These are phyloP conservation scores for Lagodon rhomboides DNA, from an alignment of 2,797 vertebrate species.

Conservation along the genomic window DNA sequence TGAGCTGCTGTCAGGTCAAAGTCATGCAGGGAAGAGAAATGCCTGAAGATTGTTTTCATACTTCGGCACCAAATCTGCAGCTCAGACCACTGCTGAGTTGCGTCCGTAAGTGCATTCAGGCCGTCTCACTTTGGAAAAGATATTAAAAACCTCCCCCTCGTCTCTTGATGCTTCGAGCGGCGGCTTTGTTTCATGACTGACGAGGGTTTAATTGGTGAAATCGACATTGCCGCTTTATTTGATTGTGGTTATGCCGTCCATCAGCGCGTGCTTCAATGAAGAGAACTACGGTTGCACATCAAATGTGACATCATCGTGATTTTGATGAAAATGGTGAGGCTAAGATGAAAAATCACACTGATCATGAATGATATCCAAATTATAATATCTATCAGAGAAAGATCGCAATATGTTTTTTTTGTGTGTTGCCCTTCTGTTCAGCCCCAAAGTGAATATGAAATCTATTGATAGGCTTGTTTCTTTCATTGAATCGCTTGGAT, in stretches of 20 bases:
- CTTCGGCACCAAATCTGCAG: background rate
- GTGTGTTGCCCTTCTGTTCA: too few relatives aligned
- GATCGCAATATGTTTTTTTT: too few relatives aligned
- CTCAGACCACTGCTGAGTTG: background rate
- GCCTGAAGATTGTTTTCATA: background rate
- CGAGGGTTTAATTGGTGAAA: slow-evolving; percentile 24
- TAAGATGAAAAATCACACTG: too few relatives aligned
- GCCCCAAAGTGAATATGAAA: background rate
- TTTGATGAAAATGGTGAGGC: too few relatives aligned
- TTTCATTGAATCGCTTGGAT: too few relatives aligned
- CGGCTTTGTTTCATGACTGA: background rate
- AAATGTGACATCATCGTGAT: too few relatives aligned
- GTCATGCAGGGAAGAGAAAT: background rate
- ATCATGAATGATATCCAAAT: too few relatives aligned
- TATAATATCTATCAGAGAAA: too few relatives aligned
- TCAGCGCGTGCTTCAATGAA: background rate
- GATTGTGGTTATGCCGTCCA: background rate
- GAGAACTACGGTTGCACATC: background rate
- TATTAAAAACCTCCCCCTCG: slow-evolving; percentile 2
- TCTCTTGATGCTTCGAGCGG: slow-evolving; percentile 7
- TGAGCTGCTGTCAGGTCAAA: slow-evolving; percentile 18
- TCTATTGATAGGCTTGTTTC: background rate
- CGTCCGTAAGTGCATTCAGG: background rate
- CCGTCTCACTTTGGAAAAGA: background rate
- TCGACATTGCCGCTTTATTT: background rate